Evolutionary conservation across 2,113 vertebrate species (phyloP), one percentile per base, ranked within the genome.

Genomic region (Indicator maculatus): DNA sequence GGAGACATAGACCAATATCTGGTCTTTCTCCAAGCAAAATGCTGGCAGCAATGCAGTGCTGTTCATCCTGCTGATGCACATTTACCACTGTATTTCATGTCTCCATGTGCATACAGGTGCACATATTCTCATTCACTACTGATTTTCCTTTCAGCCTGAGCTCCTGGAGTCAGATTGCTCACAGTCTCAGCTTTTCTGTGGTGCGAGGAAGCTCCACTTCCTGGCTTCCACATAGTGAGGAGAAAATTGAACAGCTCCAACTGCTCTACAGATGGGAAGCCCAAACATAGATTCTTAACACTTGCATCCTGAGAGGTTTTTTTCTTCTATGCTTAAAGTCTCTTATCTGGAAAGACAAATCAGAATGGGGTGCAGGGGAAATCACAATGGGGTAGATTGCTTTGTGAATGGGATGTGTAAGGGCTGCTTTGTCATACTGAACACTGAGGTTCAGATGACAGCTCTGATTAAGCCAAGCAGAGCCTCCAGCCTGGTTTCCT

Each of bases 331-430:
- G 39, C 58, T 39, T 75, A 5, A 66, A 82, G 11, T 67, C 8
- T 20, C 27, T 83, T 45, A 39, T 2, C 36, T 71, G 13, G 45
- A 53, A 93, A 78, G 44, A 31, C 12, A 44, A 41, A 45, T 56
- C 24, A 77, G 56, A 21, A 8, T n/a, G 26, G 33, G 7, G 21
- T 39, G 26, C 14, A 70, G 69, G 6, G 33, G 12, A 3, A 4
- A 14, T 67, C 13, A n/a, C 30, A 77, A 18, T 44, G 24, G 9
- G 6, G 7, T 36, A 18, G 9, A 50, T 38, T 88, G 9, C 41
- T 74, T 61, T 1, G 0, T 41, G 45, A 74, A 23, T 30, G 64
- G 50, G 20, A 21, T 3, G 1, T 3, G 1, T 31, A 20, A 50
- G 8, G 63, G 12, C 31, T 47, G 23, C 17, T 80, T 80, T 66